Evolutionary conservation across 2,888 invertebrate species (phyloP).

Genomic region (Polia nebulosa): DNA sequence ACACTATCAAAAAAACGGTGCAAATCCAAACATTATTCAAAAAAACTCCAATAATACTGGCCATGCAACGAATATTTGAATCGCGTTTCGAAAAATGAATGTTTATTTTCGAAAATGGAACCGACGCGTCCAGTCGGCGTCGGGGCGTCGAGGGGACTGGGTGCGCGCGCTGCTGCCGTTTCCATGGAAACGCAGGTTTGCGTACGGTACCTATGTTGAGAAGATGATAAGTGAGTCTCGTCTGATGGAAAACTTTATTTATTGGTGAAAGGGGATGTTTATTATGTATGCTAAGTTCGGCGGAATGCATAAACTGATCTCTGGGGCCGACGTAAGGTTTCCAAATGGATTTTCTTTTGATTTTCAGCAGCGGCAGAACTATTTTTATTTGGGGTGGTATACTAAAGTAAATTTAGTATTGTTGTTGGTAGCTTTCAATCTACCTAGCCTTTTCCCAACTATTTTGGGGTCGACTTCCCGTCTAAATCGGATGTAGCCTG

Average conservation of each 20-base stretch:
- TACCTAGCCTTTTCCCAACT: too few species aligned
- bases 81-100: constrained; percentile 61
- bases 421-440: background rate
- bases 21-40: constrained; percentile 35
- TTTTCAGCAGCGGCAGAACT: background rate
- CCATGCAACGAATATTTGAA: constrained; percentile 32
- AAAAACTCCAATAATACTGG: constrained; percentile 16
- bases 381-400: background rate
- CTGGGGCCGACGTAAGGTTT: background rate
- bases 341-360: background rate
- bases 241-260: constrained; percentile 62
- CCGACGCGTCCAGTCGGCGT: constrained; percentile 77
- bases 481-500: too few species aligned
- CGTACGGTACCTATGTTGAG: constrained; percentile 59
- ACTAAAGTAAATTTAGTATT: background rate
- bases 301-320: constrained; percentile 32
- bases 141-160: constrained; percentile 80
- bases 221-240: constrained; percentile 52
- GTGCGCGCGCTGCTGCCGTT: constrained; percentile 87
- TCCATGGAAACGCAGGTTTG: constrained; percentile 80
- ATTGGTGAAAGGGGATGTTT: constrained; percentile 24
- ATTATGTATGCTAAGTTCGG: constrained; percentile 49
- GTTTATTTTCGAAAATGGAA: constrained; percentile 71
- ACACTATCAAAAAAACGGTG: constrained; percentile 56
- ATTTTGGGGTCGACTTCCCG: too few species aligned